These are phyloP conservation scores for Sturnus vulgaris DNA, from an alignment of 2,113 vertebrate genomes.

Conservation along the genomic window DNA sequence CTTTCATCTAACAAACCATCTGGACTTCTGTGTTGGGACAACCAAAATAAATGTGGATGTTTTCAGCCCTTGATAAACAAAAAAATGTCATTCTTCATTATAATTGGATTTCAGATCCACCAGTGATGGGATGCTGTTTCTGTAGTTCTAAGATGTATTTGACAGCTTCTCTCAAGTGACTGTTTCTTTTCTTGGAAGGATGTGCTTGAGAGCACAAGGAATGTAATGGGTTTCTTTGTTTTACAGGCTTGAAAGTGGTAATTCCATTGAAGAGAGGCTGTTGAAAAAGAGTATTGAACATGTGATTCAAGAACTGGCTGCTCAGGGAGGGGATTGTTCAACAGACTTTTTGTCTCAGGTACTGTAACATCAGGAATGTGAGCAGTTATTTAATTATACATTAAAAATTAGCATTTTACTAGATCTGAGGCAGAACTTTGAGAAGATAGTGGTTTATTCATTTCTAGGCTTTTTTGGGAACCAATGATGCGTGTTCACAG, in stretches of 20 bases:
- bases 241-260: not conserved
- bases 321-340: constrained; percentile 84
- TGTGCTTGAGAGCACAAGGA: not conserved
- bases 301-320: constrained; percentile 84
- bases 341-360: constrained; percentile 86
- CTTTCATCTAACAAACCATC: not conserved
- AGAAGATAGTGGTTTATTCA: not conserved
- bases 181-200: not conserved
- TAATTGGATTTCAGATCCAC: not conserved
- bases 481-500: not conserved
- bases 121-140: not conserved
- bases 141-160: not conserved
- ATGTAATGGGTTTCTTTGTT: not conserved
- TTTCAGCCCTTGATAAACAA: not conserved
- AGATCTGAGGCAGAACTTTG: not conserved
- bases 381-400: not conserved
- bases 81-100: not conserved
- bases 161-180: not conserved
- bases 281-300: constrained; percentile 85
- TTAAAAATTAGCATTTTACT: not conserved
- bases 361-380: not conserved
- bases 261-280: not conserved
- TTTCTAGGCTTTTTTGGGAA: not conserved
- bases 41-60: not conserved
- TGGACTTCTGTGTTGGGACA: not conserved